These are phyloP conservation scores for Odontophorus gujanensis DNA, from an alignment of 2,113 vertebrate species.

Conservation along the genomic window DNA sequence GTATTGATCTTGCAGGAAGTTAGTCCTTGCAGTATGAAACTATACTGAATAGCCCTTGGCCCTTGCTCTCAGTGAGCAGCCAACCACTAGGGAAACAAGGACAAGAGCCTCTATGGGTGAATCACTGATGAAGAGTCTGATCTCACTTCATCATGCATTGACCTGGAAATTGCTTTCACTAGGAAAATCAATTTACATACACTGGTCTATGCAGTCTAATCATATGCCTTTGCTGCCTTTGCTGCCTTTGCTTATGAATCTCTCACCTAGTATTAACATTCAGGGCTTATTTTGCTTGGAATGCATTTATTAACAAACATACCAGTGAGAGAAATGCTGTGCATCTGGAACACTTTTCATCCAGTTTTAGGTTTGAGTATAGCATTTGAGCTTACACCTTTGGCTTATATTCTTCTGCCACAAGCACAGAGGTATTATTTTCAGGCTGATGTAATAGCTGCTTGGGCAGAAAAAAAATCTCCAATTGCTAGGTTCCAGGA, in stretches of 20 bases:
- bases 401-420: background rate
- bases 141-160: background rate
- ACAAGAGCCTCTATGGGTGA: background rate
- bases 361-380: background rate
- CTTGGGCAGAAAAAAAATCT: background rate
- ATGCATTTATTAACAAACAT: background rate
- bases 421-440: background rate
- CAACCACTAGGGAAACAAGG: background rate
- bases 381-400: background rate
- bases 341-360: background rate
- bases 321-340: background rate
- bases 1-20: background rate
- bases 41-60: background rate
- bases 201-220: background rate
- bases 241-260: background rate
- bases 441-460: background rate
- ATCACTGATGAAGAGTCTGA: background rate
- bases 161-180: background rate
- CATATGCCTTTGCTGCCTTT: background rate
- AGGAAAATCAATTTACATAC: background rate
- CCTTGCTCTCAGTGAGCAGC: background rate
- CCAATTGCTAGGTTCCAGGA: background rate
- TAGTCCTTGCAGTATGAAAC: constrained; percentile 3
- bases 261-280: background rate
- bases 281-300: background rate